Conservation (phyloP, 2,113 vertebrate genomes). For the Scatophagus argus region DNA sequence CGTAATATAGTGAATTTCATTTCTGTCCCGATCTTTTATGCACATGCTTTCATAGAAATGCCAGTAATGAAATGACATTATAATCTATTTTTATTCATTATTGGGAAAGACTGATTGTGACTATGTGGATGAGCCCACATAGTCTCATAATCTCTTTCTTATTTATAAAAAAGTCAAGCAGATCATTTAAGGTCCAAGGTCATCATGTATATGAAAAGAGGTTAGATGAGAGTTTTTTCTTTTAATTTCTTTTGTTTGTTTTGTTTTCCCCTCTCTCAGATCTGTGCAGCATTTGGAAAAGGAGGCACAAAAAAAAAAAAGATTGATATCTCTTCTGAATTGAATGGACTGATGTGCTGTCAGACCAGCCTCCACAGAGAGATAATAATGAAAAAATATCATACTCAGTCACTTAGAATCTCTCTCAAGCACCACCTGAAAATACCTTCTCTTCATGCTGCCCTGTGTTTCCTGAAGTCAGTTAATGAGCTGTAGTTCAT, state of each 20-base stretch:
- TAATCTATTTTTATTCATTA: not conserved
- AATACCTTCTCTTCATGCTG: not conserved
- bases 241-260: not conserved
- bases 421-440: conserved; percentile 13
- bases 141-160: too few species aligned
- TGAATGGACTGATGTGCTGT: conserved; percentile 43
- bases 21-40: not conserved
- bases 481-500: conserved; percentile 23
- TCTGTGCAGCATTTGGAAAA: conserved; percentile 1
- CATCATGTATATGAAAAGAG: conserved; percentile 10
- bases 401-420: not conserved
- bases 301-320: not conserved
- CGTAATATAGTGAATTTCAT: not conserved
- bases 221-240: not conserved
- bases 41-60: not conserved
- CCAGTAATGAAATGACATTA: not conserved
- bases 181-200: not conserved
- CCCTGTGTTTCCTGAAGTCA: not conserved
- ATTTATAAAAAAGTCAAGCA: conserved; percentile 19
- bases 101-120: not conserved
- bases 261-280: conserved; percentile 1
- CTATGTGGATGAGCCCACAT: not conserved
- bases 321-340: not conserved
- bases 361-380: conserved; percentile 13
- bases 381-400: conserved; percentile 6